Conservation (phyloP, 2,113 vertebrate species). For the Syrmaticus mikado region DNA sequence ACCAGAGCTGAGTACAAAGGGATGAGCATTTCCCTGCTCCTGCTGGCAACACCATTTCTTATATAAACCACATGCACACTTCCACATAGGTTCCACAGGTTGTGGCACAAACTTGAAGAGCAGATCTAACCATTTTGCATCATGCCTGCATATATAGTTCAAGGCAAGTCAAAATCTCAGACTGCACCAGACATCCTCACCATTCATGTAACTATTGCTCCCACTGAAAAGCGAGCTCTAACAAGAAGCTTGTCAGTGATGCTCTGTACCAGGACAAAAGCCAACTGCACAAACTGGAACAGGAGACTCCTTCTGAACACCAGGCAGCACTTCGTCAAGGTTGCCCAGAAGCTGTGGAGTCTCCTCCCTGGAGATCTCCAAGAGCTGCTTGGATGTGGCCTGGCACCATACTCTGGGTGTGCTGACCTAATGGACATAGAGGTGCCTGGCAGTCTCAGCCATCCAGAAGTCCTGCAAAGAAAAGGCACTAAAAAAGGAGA, state of each 20-base stretch:
- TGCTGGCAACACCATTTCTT: too few relatives aligned
- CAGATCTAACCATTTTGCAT: neutral
- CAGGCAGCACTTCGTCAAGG: neutral
- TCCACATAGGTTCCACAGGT: neutral
- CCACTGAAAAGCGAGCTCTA: neutral
- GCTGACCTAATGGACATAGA: neutral
- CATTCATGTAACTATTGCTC: neutral
- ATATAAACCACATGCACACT: neutral
- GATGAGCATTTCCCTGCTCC: too few relatives aligned
- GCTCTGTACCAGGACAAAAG: neutral
- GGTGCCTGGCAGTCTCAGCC: neutral
- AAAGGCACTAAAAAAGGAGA: neutral
- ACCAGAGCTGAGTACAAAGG: too few relatives aligned
- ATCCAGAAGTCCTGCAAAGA: neutral
- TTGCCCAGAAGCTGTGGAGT: neutral
- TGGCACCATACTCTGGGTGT: neutral
- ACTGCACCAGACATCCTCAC: neutral
- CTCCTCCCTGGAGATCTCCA: accelerated
- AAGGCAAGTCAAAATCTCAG: neutral
- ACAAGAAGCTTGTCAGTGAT: neutral
- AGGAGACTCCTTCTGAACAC: neutral
- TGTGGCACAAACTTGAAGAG: neutral
- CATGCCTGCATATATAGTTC: neutral
- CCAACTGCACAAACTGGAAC: neutral
- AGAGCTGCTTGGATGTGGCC: neutral